phyloP scores from a whole-genome alignment of 1,140 invertebrate species.

The Drosophila sp. region DNA sequence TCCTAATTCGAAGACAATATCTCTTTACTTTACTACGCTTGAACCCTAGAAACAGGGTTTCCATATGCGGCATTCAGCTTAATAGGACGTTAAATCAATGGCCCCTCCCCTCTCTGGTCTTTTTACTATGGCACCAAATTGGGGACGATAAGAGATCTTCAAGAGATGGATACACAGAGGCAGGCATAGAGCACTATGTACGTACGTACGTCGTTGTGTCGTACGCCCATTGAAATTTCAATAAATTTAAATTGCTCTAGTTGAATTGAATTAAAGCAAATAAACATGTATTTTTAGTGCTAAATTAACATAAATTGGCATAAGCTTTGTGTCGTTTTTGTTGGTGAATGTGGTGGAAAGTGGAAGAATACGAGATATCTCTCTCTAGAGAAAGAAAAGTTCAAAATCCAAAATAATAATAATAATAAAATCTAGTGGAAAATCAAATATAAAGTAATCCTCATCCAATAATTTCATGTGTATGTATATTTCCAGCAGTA shows the following conservation, averaged over 20 bases:
- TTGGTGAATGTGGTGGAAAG: conserved; percentile 23
- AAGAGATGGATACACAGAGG: background rate
- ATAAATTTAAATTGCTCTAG: conserved; percentile 80
- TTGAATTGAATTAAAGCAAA: conserved; percentile 70
- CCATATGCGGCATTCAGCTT: no score
- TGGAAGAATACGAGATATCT: conserved; percentile 28
- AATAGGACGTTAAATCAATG: no score
- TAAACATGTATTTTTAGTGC: conserved; percentile 72
- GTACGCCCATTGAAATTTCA: conserved; percentile 66
- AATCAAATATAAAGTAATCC: conserved; percentile 1
- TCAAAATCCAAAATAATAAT: conserved; percentile 18
- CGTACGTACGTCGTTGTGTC: conserved; percentile 6
- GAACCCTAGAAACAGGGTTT: background rate
- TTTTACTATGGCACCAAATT: background rate
- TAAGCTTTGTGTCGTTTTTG: conserved; percentile 44
- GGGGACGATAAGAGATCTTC: background rate
- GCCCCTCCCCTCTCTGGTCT: no score
- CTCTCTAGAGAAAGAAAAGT: conserved; percentile 23
- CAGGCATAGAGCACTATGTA: no score
- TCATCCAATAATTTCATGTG: background rate
- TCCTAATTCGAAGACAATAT: background rate
- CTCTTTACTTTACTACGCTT: background rate
- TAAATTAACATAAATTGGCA: conserved; percentile 81
- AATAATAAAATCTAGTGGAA: conserved; percentile 12
- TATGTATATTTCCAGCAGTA: background rate